Evolutionary conservation across 2,797 vertebrate species (phyloP).

Genomic region (Ammospiza maritima): DNA sequence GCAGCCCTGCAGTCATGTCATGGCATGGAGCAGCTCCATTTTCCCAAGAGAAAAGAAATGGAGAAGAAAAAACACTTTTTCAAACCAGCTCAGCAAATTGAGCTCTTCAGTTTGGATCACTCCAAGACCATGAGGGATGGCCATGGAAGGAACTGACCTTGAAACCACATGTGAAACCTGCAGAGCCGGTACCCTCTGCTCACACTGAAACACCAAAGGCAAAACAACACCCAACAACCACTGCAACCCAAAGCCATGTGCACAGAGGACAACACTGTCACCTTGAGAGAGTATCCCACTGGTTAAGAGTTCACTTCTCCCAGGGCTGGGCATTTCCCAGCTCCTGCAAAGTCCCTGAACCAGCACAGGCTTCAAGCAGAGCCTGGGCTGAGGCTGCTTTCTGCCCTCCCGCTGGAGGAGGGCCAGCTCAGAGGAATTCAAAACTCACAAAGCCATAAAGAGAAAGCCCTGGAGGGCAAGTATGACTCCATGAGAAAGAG

Average conservation of each 20-base stretch:
- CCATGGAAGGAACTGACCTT: neutral
- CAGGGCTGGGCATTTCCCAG: neutral
- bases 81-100: neutral
- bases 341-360: neutral
- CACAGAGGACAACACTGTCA: rapidly evolving
- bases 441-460: neutral
- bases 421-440: neutral
- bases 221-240: neutral
- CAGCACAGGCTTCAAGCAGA: neutral
- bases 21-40: neutral
- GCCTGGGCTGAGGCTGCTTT: neutral
- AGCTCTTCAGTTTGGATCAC: neutral
- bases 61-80: neutral
- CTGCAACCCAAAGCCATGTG: neutral
- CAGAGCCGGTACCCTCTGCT: neutral
- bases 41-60: neutral
- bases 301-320: neutral
- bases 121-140: neutral
- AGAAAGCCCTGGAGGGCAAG: constrained; percentile 33
- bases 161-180: rapidly evolving
- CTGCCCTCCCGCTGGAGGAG: neutral
- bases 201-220: neutral
- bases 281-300: rapidly evolving
- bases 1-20: neutral
- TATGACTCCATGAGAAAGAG: constrained; percentile 33